These are phyloP conservation scores for Hystrix cristata DNA, from an alignment of 2,113 vertebrate species.

Conservation along the genomic window DNA sequence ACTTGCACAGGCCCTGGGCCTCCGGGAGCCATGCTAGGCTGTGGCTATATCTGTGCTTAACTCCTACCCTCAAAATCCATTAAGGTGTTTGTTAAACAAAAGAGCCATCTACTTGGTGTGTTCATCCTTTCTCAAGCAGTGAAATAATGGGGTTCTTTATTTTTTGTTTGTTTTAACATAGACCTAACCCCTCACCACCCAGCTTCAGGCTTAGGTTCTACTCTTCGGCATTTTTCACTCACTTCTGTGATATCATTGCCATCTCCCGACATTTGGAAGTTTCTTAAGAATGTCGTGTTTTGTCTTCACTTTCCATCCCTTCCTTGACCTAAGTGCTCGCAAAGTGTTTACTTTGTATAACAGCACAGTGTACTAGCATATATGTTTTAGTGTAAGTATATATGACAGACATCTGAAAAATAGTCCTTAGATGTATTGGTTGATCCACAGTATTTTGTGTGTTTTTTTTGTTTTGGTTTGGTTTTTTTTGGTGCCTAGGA, in stretches of 20 bases:
- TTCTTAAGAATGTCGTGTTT: constrained; percentile 33
- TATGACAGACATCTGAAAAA: constrained; percentile 33
- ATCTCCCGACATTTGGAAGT: background rate
- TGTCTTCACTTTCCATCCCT: background rate
- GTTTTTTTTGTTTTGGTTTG: too few relatives aligned
- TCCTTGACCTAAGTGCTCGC: background rate
- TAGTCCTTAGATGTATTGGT: background rate
- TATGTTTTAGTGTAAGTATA: background rate
- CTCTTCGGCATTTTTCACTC: constrained; percentile 19
- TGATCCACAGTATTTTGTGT: constrained; percentile 12
- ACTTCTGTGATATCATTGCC: background rate
- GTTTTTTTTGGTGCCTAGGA: too few relatives aligned
- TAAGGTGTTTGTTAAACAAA: constrained; percentile 79
- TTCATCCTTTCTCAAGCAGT: constrained; percentile 41
- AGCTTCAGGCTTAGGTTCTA: background rate
- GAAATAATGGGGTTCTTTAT: constrained; percentile 64
- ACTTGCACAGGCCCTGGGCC: background rate
- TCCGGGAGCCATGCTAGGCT: background rate
- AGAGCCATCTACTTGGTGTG: constrained; percentile 56
- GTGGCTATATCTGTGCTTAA: background rate
- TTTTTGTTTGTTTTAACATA: constrained; percentile 51
- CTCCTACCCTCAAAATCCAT: constrained; percentile 40
- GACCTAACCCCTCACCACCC: constrained; percentile 20
- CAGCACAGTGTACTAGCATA: background rate
- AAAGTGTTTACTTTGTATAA: constrained; percentile 48